Conservation (phyloP, 2,888 invertebrate genomes). For the Eupithecia vulgata region DNA sequence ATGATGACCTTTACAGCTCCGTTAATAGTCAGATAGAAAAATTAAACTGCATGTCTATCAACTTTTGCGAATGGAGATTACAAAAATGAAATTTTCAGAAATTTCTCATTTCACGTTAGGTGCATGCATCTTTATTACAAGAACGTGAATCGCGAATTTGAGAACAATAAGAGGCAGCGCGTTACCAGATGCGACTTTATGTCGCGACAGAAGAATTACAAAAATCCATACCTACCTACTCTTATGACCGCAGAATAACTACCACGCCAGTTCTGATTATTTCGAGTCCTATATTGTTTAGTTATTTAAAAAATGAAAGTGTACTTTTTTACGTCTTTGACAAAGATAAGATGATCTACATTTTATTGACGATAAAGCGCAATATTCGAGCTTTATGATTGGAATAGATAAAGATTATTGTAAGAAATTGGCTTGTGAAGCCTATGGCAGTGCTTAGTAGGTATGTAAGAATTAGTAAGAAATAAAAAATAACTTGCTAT, state of each 20-base stretch:
- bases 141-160: slow-evolving; percentile 21
- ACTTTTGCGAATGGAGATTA: background rate
- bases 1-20: background rate
- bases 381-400: too few species aligned
- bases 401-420: too few species aligned
- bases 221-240: background rate
- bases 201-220: background rate
- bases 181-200: slow-evolving; percentile 20
- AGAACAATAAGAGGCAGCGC: slow-evolving; percentile 5
- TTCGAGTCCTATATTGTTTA: background rate
- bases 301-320: background rate
- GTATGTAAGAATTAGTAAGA: too few species aligned
- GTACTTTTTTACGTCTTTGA: too few species aligned
- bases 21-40: background rate
- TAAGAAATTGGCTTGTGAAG: too few species aligned
- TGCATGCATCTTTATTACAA: slow-evolving; percentile 23
- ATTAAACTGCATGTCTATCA: background rate
- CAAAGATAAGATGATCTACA: too few species aligned
- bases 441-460: too few species aligned
- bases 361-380: too few species aligned
- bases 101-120: slow-evolving; percentile 14
- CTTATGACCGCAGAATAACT: too few species aligned
- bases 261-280: background rate
- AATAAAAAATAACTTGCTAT: too few species aligned
- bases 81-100: slow-evolving; percentile 11